Conservation (phyloP, 2,888 invertebrate species). For the Diloba caeruleocephala region DNA sequence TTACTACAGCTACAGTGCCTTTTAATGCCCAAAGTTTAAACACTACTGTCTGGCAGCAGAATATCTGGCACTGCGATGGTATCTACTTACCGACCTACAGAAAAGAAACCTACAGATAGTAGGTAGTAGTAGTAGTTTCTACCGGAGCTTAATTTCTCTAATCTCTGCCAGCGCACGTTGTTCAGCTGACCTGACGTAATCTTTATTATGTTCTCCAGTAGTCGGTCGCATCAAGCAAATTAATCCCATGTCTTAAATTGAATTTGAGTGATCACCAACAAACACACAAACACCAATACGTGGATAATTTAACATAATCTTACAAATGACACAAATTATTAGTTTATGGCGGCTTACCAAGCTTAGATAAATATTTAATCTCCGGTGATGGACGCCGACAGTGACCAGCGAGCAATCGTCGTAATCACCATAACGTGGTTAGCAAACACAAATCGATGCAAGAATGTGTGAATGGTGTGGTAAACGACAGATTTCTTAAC, state of each 20-base stretch:
- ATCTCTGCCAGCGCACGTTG: too few species aligned
- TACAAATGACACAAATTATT: slow-evolving; percentile 4
- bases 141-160: too few species aligned
- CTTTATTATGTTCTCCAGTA: too few species aligned
- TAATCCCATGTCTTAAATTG: slow-evolving; percentile 13
- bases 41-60: too few species aligned
- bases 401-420: slow-evolving; percentile 15
- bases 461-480: slow-evolving; percentile 4
- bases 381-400: slow-evolving; percentile 22
- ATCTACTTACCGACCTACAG: too few species aligned
- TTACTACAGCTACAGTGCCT: too few species aligned
- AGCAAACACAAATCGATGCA: slow-evolving; percentile 6
- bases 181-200: too few species aligned
- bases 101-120: too few species aligned
- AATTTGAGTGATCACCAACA: slow-evolving; percentile 7
- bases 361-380: slow-evolving; percentile 18
- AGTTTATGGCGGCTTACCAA: slow-evolving; percentile 15
- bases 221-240: slow-evolving; percentile 7
- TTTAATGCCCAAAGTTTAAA: too few species aligned
- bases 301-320: slow-evolving; percentile 3
- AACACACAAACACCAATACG: not conserved
- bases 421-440: slow-evolving; percentile 4
- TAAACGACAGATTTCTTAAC: not conserved
- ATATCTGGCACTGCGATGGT: too few species aligned
- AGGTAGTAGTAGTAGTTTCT: too few species aligned